Evolutionary conservation across 2,888 invertebrate genomes (phyloP), one percentile per base, ranked within the genome.

Genomic region (Polylopha cassiicola): DNA sequence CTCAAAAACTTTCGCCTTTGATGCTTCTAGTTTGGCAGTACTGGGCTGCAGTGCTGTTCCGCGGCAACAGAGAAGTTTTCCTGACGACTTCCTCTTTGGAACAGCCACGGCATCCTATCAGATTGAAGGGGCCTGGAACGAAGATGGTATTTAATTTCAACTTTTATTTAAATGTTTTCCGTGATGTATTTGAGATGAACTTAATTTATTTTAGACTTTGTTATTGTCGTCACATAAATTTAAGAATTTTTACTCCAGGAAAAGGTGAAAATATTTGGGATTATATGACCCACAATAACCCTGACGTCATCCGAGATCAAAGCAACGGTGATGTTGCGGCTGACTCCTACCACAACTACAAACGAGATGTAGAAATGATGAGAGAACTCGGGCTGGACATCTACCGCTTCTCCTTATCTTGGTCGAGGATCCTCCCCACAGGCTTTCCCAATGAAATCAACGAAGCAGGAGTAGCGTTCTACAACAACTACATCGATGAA

Each of bases 401-500:
- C 18, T 87, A 88, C 55, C 65, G 88, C 6, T 87, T 88, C 58
- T 88, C 88, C 0, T 55, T 89, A n/a, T 84, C 89, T 6, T 91
- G 91, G 91, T 49, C 89, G 0, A 71, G 91, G 27, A 77, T 91
- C 13, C 63, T 90, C n/a, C 89, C 90, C 0, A 81, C 74, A 22
- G 90, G 88, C 9, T 65, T 78, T 14, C 39, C 76, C 1, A 73
- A 86, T 34, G 53, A 69, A 4, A 58, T 89, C 8, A 92, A 89
- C 58, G 61, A 82, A 51, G 80, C 79, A 0, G 92, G 90, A 2
- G 71, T 92, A 6, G 70, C 82, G 14, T 91, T 90, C 64, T 93
- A 92, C 65, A 89, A 89, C 47, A 77, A 86, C 46, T 69, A 91
- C 4, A 89, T 92, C 33, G 65, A 90, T 51, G 88, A 87, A 57